phyloP scores from a whole-genome alignment of 2,888 invertebrate species.

The Phyllotreta striolata region DNA sequence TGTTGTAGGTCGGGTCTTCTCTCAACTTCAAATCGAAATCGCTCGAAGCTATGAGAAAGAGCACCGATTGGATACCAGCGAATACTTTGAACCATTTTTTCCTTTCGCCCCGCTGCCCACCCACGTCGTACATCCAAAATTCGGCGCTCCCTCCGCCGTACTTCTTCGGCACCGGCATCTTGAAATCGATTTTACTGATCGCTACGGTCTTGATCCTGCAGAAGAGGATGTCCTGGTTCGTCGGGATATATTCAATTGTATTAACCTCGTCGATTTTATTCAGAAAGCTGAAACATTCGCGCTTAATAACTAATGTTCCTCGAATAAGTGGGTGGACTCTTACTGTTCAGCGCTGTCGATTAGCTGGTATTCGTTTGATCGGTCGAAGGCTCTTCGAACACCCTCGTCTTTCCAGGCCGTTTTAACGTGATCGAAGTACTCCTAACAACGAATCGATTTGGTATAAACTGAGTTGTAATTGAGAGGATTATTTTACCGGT shows the following conservation, averaged over 20 bases:
- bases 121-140: constrained; percentile 86
- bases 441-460: constrained; percentile 61
- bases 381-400: constrained; percentile 72
- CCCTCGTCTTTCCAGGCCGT: constrained; percentile 75
- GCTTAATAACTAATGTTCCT: constrained; percentile 1
- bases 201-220: constrained; percentile 78
- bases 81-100: constrained; percentile 85
- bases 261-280: constrained; percentile 74
- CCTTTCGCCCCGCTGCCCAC: constrained; percentile 82
- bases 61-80: constrained; percentile 81
- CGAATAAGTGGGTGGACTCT: constrained; percentile 57
- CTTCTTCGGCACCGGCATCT: constrained; percentile 73
- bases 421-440: constrained; percentile 75
- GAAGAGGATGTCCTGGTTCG: constrained; percentile 78
- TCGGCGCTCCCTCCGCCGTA: constrained; percentile 75
- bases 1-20: constrained; percentile 75
- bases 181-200: constrained; percentile 79
- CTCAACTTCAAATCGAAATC: constrained; percentile 80
- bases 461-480: constrained; percentile 13
- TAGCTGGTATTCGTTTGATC: constrained; percentile 80
- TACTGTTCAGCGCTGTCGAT: constrained; percentile 86
- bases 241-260: constrained; percentile 72
- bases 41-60: constrained; percentile 82
- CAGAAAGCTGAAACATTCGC: constrained; percentile 70
- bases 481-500: constrained; percentile 63